These are phyloP conservation scores for Ranitomeya variabilis DNA, from an alignment of 2,113 vertebrate genomes.

Conservation along the genomic window DNA sequence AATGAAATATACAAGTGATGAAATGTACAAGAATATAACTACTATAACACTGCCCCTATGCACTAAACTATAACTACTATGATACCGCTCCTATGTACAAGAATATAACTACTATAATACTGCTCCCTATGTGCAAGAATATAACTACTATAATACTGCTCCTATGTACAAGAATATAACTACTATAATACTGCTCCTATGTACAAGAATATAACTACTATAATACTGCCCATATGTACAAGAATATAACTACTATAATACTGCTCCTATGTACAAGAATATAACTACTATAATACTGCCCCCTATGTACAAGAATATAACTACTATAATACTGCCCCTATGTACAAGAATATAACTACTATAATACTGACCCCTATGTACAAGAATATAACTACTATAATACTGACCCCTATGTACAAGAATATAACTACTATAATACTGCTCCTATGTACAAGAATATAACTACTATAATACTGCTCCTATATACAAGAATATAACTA, in stretches of 20 bases:
- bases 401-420: neutral
- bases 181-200: too few species aligned
- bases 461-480: neutral
- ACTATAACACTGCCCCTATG: neutral
- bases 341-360: too few species aligned
- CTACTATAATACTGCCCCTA: too few species aligned
- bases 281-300: neutral
- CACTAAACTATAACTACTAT: slow-evolving; percentile 2
- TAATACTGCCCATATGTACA: too few species aligned
- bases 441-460: neutral
- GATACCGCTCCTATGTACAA: neutral
- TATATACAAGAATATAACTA: neutral
- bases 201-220: too few species aligned
- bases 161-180: too few species aligned
- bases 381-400: too few species aligned
- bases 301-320: too few species aligned
- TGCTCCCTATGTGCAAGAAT: neutral
- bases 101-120: slow-evolving; percentile 13
- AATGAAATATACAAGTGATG: neutral
- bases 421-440: slow-evolving; percentile 3
- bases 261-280: neutral
- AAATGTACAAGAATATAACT: slow-evolving; percentile 5
- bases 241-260: neutral
- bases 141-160: neutral
- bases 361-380: too few species aligned